Conservation (phyloP, 2,888 invertebrate species). For the Tryphoninae sp. region DNA sequence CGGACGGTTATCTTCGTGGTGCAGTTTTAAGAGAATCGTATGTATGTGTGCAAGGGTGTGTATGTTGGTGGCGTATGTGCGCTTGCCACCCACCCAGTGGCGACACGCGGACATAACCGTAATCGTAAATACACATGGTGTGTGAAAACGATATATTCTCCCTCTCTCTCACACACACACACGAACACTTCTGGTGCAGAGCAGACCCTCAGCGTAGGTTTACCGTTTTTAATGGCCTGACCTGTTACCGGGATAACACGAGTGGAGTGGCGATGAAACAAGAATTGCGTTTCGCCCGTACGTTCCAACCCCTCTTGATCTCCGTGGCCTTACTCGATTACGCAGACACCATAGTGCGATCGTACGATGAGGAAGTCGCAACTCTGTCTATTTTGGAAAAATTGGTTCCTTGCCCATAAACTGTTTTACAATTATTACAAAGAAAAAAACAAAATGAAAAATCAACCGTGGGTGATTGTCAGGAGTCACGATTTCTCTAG, state of each 20-base stretch:
- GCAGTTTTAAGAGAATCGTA: conserved; percentile 68
- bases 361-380: neutral
- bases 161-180: neutral
- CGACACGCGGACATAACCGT: conserved; percentile 61
- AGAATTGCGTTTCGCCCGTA: conserved; percentile 58
- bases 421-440: conserved; percentile 40
- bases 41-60: conserved; percentile 26
- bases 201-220: conserved; percentile 59
- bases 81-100: conserved; percentile 47
- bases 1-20: conserved; percentile 70
- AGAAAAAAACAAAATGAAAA: conserved; percentile 8
- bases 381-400: conserved; percentile 37
- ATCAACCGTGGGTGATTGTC: neutral
- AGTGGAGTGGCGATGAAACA: conserved; percentile 59
- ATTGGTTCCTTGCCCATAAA: conserved; percentile 10
- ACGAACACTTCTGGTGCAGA: conserved; percentile 23
- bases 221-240: conserved; percentile 68
- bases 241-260: conserved; percentile 66
- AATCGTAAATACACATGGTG: conserved; percentile 72
- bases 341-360: neutral
- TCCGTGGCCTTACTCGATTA: conserved; percentile 35
- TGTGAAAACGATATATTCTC: conserved; percentile 70
- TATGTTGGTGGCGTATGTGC: conserved; percentile 14
- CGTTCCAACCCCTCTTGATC: conserved; percentile 52
- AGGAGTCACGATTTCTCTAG: conserved; percentile 37